Evolutionary conservation across 2,888 invertebrate species (phyloP), one percentile per base, ranked within the genome.

Genomic region (Tipula lateralis): DNA sequence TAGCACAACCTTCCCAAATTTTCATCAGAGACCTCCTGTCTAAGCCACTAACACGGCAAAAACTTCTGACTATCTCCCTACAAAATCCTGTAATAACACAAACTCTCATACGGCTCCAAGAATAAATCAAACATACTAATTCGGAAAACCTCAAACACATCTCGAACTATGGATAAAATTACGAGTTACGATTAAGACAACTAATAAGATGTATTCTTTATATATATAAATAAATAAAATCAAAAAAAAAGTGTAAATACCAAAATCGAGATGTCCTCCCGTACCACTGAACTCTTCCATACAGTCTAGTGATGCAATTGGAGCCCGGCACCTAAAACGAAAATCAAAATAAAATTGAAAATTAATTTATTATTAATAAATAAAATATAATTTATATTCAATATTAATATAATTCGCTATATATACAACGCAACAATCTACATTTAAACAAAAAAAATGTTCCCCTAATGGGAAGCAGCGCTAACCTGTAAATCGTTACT

Each of bases 251-350:
- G 30, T n/a, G 12, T 82, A 83, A 32, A 85, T 91, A 91, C 90
- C 90, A 89, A 91, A 90, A 90, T 90, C 90, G 89, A 91, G 90
- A 88, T 90, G 91, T 88, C 91, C 91, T 87, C 91, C 91, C 88
- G 92, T 91, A 88, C 92, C 95, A 91, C 95, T 96, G 92, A 96
- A 96, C 92, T 96, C 97, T 92, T 96, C 96, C 96, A 97, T 96
- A 91, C 96, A 97, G 92, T 97, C 96, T 90, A 96, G 92, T 89
- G 96, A 96, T 87, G 96, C 96, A 91, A 96, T 96, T 87, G 96
- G 96, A 88, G 96, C 96, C 89, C 96, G 94, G 93, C 96, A 96
- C 93, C 96, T 95, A 91, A 29, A 91, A 89, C 86, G 87, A 85
- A 85, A 86, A 86, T 84, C 87, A 83, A 30, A 86, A 85, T 32